Evolutionary conservation across 2,113 vertebrate species (phyloP).

Genomic region (Gymnocephalus cernua): DNA sequence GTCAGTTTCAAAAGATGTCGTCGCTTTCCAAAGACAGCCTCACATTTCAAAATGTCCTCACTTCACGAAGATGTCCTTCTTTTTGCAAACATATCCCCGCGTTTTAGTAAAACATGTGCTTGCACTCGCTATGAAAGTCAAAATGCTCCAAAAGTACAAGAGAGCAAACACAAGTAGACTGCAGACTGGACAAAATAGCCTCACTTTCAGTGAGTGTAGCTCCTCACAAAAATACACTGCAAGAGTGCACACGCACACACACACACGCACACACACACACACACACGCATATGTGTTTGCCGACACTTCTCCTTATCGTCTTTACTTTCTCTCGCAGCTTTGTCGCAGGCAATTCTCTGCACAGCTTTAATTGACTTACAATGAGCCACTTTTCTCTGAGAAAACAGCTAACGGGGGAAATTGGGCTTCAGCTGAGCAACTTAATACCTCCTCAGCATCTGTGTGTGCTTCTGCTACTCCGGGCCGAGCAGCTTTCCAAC

Average conservation of each 20-base stretch:
- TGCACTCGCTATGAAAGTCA: background rate
- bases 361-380: conserved; percentile 55
- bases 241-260: background rate
- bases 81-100: background rate
- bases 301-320: conserved; percentile 8
- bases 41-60: too few species aligned
- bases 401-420: conserved; percentile 53
- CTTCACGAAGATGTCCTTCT: background rate
- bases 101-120: background rate
- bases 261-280: conserved; percentile 9
- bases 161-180: too few species aligned
- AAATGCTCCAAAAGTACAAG: background rate
- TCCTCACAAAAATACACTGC: background rate
- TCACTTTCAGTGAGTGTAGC: background rate
- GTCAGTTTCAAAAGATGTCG: background rate
- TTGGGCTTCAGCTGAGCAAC: conserved; percentile 33
- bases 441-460: conserved; percentile 42
- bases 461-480: conserved; percentile 9
- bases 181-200: background rate
- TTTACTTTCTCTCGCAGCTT: conserved; percentile 15
- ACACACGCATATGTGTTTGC: background rate
- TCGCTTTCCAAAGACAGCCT: background rate
- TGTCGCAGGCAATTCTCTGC: conserved; percentile 27
- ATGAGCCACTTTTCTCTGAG: conserved; percentile 49
- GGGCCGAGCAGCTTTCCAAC: conserved; percentile 17